These are phyloP conservation scores for Andricus grossulariae DNA, from an alignment of 1,140 invertebrate species.

Conservation along the genomic window DNA sequence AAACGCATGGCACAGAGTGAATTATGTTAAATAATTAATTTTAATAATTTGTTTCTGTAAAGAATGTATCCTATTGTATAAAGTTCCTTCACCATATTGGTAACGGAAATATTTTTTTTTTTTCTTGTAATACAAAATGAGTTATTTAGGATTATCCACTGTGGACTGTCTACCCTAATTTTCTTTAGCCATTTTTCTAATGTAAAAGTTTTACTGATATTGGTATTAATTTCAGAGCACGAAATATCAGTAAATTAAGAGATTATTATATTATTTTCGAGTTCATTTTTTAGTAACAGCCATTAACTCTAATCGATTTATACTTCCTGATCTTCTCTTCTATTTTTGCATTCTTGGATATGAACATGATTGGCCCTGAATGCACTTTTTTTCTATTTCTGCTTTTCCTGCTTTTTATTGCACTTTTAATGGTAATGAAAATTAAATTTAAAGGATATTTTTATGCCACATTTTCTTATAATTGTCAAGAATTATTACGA, in stretches of 20 bases:
- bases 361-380: background rate
- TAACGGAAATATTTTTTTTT: no score
- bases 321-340: background rate
- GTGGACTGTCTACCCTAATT: background rate
- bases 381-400: background rate
- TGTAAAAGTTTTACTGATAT: slow-evolving; percentile 16
- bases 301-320: no score
- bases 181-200: background rate
- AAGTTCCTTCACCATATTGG: no score
- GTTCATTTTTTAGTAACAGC: background rate
- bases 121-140: no score
- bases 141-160: no score
- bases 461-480: no score
- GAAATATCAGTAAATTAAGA: background rate
- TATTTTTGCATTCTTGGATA: slow-evolving; percentile 13
- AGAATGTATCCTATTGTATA: no score
- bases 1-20: no score
- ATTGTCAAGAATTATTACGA: no score
- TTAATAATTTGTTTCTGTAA: no score
- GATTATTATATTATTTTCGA: background rate
- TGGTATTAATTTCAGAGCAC: slow-evolving; percentile 10
- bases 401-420: background rate
- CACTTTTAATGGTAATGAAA: background rate
- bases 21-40: no score
- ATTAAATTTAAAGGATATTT: no score